Evolutionary conservation across 2,797 vertebrate species (phyloP).

Genomic region (Graptemys geographica): DNA sequence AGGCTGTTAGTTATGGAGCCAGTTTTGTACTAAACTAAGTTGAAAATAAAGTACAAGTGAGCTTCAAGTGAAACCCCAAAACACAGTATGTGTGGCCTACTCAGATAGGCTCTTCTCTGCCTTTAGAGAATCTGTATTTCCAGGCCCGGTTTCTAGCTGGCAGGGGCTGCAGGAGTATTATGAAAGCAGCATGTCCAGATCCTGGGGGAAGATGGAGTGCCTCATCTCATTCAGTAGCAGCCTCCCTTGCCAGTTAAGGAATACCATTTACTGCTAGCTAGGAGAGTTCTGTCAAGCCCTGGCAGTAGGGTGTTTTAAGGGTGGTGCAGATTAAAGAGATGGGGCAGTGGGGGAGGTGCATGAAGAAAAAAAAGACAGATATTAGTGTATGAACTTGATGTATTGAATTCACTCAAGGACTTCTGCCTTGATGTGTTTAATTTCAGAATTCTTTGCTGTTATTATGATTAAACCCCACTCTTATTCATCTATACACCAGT

Average conservation of each 20-base stretch:
- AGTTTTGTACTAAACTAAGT: neutral
- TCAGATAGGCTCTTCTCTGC: constrained; percentile 6
- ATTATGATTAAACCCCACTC: constrained; percentile 71
- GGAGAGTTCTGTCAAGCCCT: constrained; percentile 54
- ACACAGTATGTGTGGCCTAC: neutral
- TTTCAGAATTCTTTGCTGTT: constrained; percentile 69
- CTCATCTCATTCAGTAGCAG: constrained; percentile 50
- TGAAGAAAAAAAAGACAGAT: constrained; percentile 52
- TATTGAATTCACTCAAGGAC: constrained; percentile 70
- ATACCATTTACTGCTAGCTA: constrained; percentile 55
- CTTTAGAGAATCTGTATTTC: constrained; percentile 18
- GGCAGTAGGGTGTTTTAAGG: constrained; percentile 63
- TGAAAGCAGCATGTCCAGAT: constrained; percentile 40
- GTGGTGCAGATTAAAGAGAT: constrained; percentile 67
- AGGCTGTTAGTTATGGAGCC: neutral
- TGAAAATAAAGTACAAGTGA: neutral
- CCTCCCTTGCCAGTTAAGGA: constrained; percentile 65
- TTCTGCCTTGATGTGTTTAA: constrained; percentile 73
- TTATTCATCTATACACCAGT: constrained; percentile 65
- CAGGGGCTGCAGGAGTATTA: constrained; percentile 47
- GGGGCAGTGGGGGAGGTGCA: neutral
- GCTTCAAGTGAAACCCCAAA: neutral
- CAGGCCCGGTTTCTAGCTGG: neutral
- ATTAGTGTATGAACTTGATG: constrained; percentile 62
- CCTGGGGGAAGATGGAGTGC: constrained; percentile 49